Conservation (phyloP, 2,888 invertebrate species). For the Ephialtes manifestator region DNA sequence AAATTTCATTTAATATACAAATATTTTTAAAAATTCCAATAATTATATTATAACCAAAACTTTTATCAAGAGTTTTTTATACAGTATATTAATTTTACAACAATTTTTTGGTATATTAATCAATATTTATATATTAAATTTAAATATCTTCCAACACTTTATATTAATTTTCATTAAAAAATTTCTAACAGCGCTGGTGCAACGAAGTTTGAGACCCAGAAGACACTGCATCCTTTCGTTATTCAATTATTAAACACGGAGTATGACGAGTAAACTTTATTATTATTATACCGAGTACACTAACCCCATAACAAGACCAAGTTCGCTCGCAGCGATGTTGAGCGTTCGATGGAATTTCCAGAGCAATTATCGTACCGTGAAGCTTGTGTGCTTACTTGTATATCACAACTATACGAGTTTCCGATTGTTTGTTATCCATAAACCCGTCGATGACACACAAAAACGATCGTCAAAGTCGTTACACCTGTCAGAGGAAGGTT, state of each 20-base stretch:
- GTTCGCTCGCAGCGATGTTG: not conserved
- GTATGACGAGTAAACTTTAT: slow-evolving; percentile 20
- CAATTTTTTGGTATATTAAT: too few relatives aligned
- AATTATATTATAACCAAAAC: too few relatives aligned
- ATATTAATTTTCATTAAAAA: too few relatives aligned
- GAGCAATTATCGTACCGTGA: slow-evolving; percentile 25
- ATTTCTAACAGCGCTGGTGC: too few relatives aligned
- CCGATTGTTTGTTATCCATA: slow-evolving; percentile 7
- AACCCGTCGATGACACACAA: slow-evolving; percentile 2
- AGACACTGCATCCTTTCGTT: not conserved
- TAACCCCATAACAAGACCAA: slow-evolving; percentile 21
- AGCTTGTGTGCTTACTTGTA: not conserved
- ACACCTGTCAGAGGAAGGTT: slow-evolving; percentile 10
- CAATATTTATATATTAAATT: too few relatives aligned
- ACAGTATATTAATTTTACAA: too few relatives aligned
- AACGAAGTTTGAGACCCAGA: not conserved
- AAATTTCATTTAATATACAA: too few relatives aligned
- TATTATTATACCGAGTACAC: not conserved
- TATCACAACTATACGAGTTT: not conserved
- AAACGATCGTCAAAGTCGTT: slow-evolving; percentile 28
- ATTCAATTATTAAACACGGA: slow-evolving; percentile 16
- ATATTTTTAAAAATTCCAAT: too few relatives aligned
- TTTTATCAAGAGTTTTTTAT: too few relatives aligned
- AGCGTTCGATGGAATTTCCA: slow-evolving; percentile 14
- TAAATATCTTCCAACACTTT: too few relatives aligned